Percentiles rank a stretch among this genome's conserved stretches.
Evolutionary conservation across 2,888 invertebrate species (phyloP).

Genomic region (Dioctria rufipes): DNA sequence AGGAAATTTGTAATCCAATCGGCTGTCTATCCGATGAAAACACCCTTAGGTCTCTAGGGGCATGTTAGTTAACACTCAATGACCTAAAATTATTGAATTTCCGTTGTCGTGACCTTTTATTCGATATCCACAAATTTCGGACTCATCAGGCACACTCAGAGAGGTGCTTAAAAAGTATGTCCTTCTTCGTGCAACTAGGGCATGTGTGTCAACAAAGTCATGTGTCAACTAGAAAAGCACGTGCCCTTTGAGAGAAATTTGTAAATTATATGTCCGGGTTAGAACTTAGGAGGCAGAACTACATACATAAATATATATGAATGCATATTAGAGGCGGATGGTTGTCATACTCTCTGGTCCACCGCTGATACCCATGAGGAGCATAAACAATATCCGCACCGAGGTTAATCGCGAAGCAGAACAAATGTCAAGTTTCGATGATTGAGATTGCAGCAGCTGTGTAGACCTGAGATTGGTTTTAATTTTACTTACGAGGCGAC

Average conservation of each 20-base stretch:
- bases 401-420: constrained; percentile 10
- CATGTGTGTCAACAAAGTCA: constrained; percentile 40
- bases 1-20: constrained; percentile 48
- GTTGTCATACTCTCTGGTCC: constrained; percentile 1
- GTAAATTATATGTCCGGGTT: constrained; percentile 46
- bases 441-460: constrained; percentile 3
- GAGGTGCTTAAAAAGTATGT: neutral
- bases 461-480: neutral
- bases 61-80: constrained; percentile 33
- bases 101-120: constrained; percentile 23
- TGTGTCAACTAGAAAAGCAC: constrained; percentile 26
- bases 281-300: neutral
- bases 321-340: neutral
- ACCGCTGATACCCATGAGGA: neutral
- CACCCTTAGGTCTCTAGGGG: constrained; percentile 6
- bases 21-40: neutral
- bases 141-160: neutral
- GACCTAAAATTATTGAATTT: constrained; percentile 43
- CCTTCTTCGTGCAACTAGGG: constrained; percentile 29
- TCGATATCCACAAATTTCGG: neutral
- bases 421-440: constrained; percentile 10
- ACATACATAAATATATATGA: neutral
- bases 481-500: neutral
- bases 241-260: constrained; percentile 30
- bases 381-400: constrained; percentile 27